phyloP scores from a whole-genome alignment of 1,140 invertebrate genomes.

The Drosophila busckii region DNA sequence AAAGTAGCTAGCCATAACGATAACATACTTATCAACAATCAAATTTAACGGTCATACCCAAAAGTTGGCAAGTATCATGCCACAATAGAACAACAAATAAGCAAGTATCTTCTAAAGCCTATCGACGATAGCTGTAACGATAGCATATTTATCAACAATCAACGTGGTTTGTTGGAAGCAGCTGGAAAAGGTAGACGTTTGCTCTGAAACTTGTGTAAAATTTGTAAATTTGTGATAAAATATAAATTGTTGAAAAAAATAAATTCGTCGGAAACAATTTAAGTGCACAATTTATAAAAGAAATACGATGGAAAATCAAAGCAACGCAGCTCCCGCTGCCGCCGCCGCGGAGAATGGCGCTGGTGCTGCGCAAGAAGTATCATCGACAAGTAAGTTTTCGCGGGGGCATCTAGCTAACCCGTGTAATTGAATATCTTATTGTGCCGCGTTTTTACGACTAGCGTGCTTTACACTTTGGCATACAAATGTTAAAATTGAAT shows the following conservation, averaged over 20 bases:
- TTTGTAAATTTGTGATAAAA: conserved; percentile 60
- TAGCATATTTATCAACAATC: conserved; percentile 34
- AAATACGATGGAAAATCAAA: conserved; percentile 76
- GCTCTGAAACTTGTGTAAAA: conserved; percentile 66
- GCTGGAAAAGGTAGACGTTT: conserved; percentile 68
- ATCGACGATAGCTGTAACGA: conserved; percentile 1
- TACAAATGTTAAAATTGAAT: conserved; percentile 36
- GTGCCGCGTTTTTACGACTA: conserved; percentile 22
- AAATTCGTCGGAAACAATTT: conserved; percentile 44
- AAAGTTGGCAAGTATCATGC: too few species aligned
- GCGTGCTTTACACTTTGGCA: conserved; percentile 19
- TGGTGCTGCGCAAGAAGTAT: conserved; percentile 72
- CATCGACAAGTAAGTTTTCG: conserved; percentile 76
- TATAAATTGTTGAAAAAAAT: conserved; percentile 49
- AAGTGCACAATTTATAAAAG: conserved; percentile 60
- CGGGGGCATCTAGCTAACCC: conserved; percentile 10
- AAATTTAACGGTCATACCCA: too few species aligned
- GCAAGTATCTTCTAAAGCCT: too few species aligned
- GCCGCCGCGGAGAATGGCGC: conserved; percentile 60
- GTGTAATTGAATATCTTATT: conserved; percentile 29
- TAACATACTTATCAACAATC: too few species aligned
- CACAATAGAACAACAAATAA: too few species aligned
- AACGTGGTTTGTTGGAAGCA: conserved; percentile 76
- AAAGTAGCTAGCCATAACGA: too few species aligned
- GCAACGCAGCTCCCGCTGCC: conserved; percentile 68